These are phyloP conservation scores for Mormyrus iriodes DNA, from an alignment of 2,113 vertebrate species.

Conservation along the genomic window DNA sequence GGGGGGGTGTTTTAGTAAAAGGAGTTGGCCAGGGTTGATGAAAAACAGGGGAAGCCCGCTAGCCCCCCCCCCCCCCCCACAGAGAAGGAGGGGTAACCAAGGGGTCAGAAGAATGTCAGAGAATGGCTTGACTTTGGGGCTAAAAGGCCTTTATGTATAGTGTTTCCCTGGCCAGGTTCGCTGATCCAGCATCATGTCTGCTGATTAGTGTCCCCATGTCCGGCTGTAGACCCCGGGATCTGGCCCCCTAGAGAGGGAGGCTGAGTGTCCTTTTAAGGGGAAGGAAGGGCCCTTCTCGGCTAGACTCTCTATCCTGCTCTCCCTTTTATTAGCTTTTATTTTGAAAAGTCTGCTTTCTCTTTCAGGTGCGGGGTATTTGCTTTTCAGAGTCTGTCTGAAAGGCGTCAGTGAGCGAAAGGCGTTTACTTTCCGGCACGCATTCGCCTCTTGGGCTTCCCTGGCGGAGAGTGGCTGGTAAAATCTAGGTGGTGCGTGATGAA, in stretches of 20 bases:
- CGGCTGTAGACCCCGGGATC: slow-evolving; percentile 69
- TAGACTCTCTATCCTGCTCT: background rate
- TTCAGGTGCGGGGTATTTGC: background rate
- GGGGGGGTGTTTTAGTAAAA: background rate
- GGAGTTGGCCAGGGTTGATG: slow-evolving; percentile 62
- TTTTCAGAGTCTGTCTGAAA: background rate
- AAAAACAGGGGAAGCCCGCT: slow-evolving; percentile 61
- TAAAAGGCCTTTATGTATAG: slow-evolving; percentile 58
- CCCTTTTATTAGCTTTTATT: background rate
- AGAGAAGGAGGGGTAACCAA: slow-evolving; percentile 30
- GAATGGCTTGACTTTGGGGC: slow-evolving; percentile 74
- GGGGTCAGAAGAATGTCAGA: slow-evolving; percentile 71
- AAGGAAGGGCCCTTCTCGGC: slow-evolving; percentile 24
- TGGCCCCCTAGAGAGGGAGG: slow-evolving; percentile 58
- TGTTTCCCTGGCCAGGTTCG: slow-evolving; percentile 46
- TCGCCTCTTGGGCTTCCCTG: background rate
- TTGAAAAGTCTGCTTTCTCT: background rate
- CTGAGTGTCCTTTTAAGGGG: slow-evolving; percentile 79
- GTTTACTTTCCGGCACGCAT: background rate
- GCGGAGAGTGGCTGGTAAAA: background rate
- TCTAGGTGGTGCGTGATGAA: background rate
- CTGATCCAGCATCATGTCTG: slow-evolving; percentile 72
- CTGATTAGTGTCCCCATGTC: slow-evolving; percentile 64
- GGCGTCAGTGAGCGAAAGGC: background rate
- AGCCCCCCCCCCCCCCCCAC: slow-evolving; percentile 28